Evolutionary conservation across 1,140 invertebrate genomes (phyloP).

Genomic region (Temnothorax curvispinosus): DNA sequence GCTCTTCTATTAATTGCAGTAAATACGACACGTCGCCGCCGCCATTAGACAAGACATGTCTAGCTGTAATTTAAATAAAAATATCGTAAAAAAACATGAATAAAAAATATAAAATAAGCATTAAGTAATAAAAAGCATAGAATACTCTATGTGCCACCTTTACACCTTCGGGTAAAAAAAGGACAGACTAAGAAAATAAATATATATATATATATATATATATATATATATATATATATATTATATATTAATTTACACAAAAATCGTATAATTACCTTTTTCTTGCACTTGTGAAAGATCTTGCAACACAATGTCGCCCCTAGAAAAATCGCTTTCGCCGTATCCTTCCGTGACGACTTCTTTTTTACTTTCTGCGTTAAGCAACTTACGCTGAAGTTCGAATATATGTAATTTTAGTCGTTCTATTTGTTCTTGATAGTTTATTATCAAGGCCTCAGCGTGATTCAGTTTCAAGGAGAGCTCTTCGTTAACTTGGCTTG

Average conservation of each 20-base stretch:
- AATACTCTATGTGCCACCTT: no score
- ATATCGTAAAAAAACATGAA: slow-evolving; percentile 15
- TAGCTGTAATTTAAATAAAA: slow-evolving; percentile 78
- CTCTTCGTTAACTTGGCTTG: slow-evolving; percentile 76
- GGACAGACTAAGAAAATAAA: neutral
- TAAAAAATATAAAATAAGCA: neutral
- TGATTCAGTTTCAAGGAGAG: slow-evolving; percentile 82
- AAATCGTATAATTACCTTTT: slow-evolving; percentile 76
- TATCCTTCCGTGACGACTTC: slow-evolving; percentile 90
- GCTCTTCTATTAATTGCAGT: slow-evolving; percentile 88
- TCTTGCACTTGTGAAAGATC: slow-evolving; percentile 83
- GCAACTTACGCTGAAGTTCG: slow-evolving; percentile 83
- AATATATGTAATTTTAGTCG: slow-evolving; percentile 88
- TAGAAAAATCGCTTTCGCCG: slow-evolving; percentile 83
- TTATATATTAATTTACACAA: slow-evolving; percentile 17
- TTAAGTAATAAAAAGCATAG: no score
- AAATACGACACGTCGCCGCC: slow-evolving; percentile 84
- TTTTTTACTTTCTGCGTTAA: slow-evolving; percentile 85
- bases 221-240: neutral
- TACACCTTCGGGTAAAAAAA: no score
- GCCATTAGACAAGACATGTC: slow-evolving; percentile 84
- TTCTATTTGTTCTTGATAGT: slow-evolving; percentile 85
- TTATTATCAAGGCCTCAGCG: slow-evolving; percentile 84
- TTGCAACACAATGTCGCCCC: slow-evolving; percentile 76
- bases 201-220: neutral